Percentiles rank a stretch among this genome's conserved stretches.
Conservation (phyloP, 2,797 vertebrate genomes). For the Oryzias sinensis region DNA sequence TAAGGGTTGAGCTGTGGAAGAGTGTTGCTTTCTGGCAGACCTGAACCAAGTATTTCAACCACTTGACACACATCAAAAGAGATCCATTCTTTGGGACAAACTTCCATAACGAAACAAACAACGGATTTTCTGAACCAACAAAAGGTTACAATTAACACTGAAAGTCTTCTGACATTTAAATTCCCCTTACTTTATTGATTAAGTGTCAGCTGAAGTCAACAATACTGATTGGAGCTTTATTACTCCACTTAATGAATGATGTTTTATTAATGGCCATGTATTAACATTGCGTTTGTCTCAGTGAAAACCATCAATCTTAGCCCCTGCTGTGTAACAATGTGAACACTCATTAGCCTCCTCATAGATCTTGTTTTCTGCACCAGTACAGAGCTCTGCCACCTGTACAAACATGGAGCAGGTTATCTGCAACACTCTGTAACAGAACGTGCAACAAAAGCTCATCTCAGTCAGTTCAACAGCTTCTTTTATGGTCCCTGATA, state of each 20-base stretch:
- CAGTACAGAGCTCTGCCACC: not conserved
- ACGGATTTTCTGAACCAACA: conserved; percentile 10
- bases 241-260: conserved; percentile 76
- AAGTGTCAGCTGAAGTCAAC: conserved; percentile 60
- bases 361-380: conserved; percentile 42
- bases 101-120: not conserved
- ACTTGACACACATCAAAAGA: not conserved
- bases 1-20: conserved; percentile 9
- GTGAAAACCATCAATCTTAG: conserved; percentile 72
- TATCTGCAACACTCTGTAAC: too few species aligned
- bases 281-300: conserved; percentile 77
- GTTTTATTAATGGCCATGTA: conserved; percentile 79
- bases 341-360: conserved; percentile 57
- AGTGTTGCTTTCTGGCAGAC: conserved; percentile 5
- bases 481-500: too few species aligned
- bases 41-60: conserved; percentile 23
- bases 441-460: too few species aligned
- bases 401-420: not conserved
- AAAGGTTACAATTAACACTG: conserved; percentile 44
- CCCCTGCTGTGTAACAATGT: conserved; percentile 43
- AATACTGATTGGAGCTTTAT: conserved; percentile 71
- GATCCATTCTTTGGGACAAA: conserved; percentile 2
- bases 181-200: conserved; percentile 57
- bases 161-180: conserved; percentile 39
- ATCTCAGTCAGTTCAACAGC: too few species aligned